These are phyloP conservation scores for Zaprionus davidi DNA, from an alignment of 1,140 invertebrate species.

Conservation along the genomic window DNA sequence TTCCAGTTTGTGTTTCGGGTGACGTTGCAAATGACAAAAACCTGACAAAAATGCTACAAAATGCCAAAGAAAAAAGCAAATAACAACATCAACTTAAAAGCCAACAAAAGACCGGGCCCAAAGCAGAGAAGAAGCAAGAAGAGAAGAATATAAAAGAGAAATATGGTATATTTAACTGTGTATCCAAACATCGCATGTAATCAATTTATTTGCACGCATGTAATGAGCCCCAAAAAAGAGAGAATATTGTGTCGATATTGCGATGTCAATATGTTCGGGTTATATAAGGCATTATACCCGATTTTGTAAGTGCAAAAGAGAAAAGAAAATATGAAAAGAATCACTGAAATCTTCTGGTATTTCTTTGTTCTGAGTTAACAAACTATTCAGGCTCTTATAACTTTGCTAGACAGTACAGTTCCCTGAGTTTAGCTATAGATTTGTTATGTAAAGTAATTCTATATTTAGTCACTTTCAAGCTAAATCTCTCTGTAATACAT, in stretches of 20 bases:
- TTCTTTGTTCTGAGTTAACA: neutral
- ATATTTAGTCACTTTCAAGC: too few species aligned
- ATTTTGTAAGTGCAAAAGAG: constrained; percentile 1
- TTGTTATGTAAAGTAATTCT: too few species aligned
- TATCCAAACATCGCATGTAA: constrained; percentile 36
- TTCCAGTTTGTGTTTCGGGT: constrained; percentile 65
- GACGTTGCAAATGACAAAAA: constrained; percentile 75
- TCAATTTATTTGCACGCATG: constrained; percentile 37
- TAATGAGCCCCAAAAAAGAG: constrained; percentile 45
- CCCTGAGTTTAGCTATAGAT: too few species aligned
- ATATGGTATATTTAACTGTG: constrained; percentile 4
- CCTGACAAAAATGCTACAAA: constrained; percentile 71
- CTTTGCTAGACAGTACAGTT: neutral
- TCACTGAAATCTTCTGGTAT: neutral
- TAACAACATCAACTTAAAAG: constrained; percentile 6
- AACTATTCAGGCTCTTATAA: neutral
- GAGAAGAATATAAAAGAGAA: neutral
- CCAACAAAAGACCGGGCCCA: constrained; percentile 54
- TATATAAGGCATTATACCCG: constrained; percentile 27
- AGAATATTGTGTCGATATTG: constrained; percentile 42
- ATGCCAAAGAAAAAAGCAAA: constrained; percentile 47
- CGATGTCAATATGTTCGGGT: constrained; percentile 32
- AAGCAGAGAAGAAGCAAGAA: neutral
- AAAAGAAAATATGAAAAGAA: constrained; percentile 9
- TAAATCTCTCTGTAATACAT: too few species aligned